Percentiles rank a stretch among this genome's conserved stretches.
These are phyloP conservation scores for Alaudala cheleensis DNA, from an alignment of 2,113 vertebrate species.

Conservation along the genomic window DNA sequence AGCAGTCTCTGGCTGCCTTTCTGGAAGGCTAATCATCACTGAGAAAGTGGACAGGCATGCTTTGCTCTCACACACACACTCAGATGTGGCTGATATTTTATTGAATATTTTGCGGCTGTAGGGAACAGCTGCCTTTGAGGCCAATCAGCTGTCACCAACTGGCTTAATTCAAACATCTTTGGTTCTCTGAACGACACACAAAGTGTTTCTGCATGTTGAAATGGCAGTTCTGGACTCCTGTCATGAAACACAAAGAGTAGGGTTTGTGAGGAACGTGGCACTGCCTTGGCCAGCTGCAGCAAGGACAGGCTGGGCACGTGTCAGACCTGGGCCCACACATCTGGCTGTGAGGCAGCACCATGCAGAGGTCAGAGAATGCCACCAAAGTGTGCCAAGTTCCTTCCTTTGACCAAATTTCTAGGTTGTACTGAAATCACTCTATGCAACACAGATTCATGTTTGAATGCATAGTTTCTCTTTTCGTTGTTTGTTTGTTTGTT, in stretches of 20 bases:
- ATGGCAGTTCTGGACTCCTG: neutral
- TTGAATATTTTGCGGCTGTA: neutral
- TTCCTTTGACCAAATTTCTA: conserved; percentile 77
- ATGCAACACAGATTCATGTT: conserved; percentile 89
- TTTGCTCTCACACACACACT: conserved; percentile 24
- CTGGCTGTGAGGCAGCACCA: neutral
- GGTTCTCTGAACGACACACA: neutral
- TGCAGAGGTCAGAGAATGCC: conserved; percentile 58
- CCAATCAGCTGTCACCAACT: rapidly evolving
- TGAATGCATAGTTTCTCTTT: conserved; percentile 75
- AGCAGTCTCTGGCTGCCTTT: conserved; percentile 14
- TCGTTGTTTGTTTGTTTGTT: neutral
- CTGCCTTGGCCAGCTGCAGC: neutral
- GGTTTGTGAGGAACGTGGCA: neutral
- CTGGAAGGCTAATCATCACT: conserved; percentile 44
- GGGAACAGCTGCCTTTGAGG: neutral
- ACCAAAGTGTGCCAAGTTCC: conserved; percentile 82
- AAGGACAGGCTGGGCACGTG: neutral
- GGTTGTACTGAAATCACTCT: conserved; percentile 88
- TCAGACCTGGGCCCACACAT: neutral
- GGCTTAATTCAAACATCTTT: neutral
- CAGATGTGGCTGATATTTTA: conserved; percentile 20
- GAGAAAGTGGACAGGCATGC: neutral
- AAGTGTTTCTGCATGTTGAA: neutral
- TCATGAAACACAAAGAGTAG: neutral